Percentiles rank a stretch among this genome's conserved stretches.
Conservation (phyloP, 2,888 invertebrate species). For the Epsilonema sp. region DNA sequence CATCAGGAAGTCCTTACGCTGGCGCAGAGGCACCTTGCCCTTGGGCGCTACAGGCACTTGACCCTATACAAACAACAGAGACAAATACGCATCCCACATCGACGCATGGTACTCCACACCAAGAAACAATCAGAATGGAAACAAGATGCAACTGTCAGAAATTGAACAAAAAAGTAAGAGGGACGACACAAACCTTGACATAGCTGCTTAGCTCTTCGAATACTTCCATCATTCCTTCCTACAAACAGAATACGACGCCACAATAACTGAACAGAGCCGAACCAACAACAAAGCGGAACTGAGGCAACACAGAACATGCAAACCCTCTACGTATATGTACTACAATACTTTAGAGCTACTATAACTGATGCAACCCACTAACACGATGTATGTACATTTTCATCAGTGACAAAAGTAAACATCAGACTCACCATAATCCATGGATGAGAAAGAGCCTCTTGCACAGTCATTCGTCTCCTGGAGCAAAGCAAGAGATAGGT, state of each 20-base stretch:
- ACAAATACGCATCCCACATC: neutral
- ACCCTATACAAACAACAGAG: slow-evolving; percentile 23
- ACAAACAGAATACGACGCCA: no score
- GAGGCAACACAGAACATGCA: no score
- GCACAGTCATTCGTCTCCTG: slow-evolving; percentile 32
- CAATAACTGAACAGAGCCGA: slow-evolving; percentile 2
- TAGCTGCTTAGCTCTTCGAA: slow-evolving; percentile 25
- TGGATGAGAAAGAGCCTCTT: slow-evolving; percentile 32
- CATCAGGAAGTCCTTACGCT: slow-evolving; percentile 18
- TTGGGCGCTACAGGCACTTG: slow-evolving; percentile 9
- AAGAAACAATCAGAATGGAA: neutral
- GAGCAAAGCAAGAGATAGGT: slow-evolving; percentile 7
- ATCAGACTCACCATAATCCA: slow-evolving; percentile 32
- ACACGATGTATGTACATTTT: no score
- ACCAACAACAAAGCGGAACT: slow-evolving; percentile 2
- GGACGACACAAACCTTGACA: slow-evolving; percentile 26
- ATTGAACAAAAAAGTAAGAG: no score
- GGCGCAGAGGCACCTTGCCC: slow-evolving; percentile 13
- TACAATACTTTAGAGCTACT: no score
- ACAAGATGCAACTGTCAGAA: no score
- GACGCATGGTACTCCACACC: neutral
- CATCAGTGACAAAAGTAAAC: no score
- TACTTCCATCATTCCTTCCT: slow-evolving; percentile 27
- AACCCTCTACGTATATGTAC: no score
- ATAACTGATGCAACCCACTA: no score